phyloP scores from a whole-genome alignment of 2,888 invertebrate species.

The Allygus modestus region DNA sequence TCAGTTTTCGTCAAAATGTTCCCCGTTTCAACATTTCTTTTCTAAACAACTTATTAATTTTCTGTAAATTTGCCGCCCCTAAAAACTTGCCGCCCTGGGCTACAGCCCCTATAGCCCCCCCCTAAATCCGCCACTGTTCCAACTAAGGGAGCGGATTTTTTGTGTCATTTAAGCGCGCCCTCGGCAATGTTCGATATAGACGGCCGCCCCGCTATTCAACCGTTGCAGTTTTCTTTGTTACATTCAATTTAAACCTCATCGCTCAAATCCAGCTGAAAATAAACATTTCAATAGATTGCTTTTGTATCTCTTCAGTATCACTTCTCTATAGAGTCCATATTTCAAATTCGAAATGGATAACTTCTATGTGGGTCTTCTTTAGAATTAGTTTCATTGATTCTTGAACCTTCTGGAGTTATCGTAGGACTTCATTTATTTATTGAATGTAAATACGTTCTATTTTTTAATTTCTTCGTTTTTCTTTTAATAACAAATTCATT shows the following conservation, averaged over 20 bases:
- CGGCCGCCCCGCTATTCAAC: not conserved
- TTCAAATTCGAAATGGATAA: constrained; percentile 4
- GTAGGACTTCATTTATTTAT: not conserved
- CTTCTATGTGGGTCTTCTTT: not conserved
- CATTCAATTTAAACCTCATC: constrained; percentile 54
- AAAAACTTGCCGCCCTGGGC: no score
- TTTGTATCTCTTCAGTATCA: not conserved
- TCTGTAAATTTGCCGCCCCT: no score
- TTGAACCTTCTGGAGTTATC: not conserved
- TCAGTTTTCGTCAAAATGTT: no score
- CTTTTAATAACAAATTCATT: no score
- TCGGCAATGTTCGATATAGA: constrained; percentile 4
- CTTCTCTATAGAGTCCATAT: not conserved
- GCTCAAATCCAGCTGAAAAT: constrained; percentile 35
- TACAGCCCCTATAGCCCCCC: no score
- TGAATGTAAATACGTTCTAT: no score
- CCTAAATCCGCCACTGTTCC: no score
- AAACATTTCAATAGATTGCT: constrained; percentile 43
- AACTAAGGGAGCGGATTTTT: constrained; percentile 16
- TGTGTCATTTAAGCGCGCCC: constrained; percentile 17
- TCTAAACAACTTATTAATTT: no score
- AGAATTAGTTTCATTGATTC: not conserved
- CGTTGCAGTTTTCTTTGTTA: constrained; percentile 36
- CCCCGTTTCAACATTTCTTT: no score
- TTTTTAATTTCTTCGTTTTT: no score